Base-by-base conservation (phyloP, 2,797 vertebrate species). In the Hypotaenidia okinawae region DNA sequence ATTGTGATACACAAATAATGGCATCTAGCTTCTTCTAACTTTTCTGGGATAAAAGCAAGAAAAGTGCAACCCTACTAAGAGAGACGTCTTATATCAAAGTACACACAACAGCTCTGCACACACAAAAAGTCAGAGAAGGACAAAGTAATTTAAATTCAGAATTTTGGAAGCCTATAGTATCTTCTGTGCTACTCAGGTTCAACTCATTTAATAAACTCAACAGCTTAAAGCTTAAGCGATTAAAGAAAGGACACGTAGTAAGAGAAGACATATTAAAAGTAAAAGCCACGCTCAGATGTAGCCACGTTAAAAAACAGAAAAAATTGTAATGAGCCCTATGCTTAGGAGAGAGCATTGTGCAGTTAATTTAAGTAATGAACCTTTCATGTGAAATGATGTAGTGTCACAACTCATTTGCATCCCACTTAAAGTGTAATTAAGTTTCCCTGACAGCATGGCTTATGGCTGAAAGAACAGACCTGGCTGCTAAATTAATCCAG, bases 361-460 rank as follows among this genome's bases (percentile, higher is more conserved):
- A 91, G 97, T 96, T 98, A 97, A 98, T 97, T 94, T 98, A 98
- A 98, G 97, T 98, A 98, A 98, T 98, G 98, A 98, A 97, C 97
- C 97, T 98, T 98, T 98, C 98, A 97, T 97, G 97, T 98, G 98
- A 98, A 98, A 98, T 98, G 97, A 98, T 98, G 97, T 97, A 97
- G 97, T 98, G 98, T 98, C 98, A 98, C 98, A 98, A 98, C 97
- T 98, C 98, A 98, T 98, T 98, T 98, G 97, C 98, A 98, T 98
- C 97, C 97, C 97, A 98, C 98, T 98, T 98, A 98, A 98, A 98
- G 95, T 98, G 97, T 98, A 98, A 98, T 98, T 98, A 98, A 97
- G 97, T 97, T 98, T 98, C 97, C 95, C 97, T 98, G 98, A 98
- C 98, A 98, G 97, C 96, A 93, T 94, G 94, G 98, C 97, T 98